These are phyloP conservation scores for Strix uralensis DNA, from an alignment of 2,113 vertebrate species.

Conservation along the genomic window DNA sequence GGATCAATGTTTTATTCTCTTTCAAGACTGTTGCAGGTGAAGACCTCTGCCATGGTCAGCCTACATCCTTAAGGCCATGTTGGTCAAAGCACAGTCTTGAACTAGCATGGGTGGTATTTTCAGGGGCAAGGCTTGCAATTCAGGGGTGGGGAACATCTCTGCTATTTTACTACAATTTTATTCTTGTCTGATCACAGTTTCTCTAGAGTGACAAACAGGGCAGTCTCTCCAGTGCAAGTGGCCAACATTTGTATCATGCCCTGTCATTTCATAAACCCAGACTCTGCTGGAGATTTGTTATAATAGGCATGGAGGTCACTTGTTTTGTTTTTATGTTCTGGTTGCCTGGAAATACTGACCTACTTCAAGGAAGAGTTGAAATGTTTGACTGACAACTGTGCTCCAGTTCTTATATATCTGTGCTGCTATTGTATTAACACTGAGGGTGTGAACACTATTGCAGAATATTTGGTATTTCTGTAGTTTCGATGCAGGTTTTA, in stretches of 20 bases:
- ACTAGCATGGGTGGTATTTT: rapidly evolving
- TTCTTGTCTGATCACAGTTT: not conserved
- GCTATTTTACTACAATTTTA: not conserved
- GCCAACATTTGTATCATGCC: constrained; percentile 25
- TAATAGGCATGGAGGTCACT: not conserved
- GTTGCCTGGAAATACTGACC: constrained; percentile 44
- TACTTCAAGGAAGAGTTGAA: constrained; percentile 31
- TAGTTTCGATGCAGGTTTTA: not conserved
- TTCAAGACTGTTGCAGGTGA: not conserved
- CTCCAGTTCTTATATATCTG: not conserved
- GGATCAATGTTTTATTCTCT: not conserved
- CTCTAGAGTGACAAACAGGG: not conserved
- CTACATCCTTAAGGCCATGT: not conserved
- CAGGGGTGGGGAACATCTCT: not conserved
- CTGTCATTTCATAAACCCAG: constrained; percentile 31
- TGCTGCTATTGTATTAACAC: not conserved
- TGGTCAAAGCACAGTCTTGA: not conserved
- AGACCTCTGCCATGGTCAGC: not conserved
- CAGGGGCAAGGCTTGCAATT: not conserved
- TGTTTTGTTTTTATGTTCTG: constrained; percentile 32
- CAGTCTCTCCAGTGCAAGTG: not conserved
- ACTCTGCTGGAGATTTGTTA: not conserved
- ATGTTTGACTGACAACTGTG: not conserved
- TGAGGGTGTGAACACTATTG: not conserved
- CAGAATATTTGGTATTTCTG: not conserved